Base-by-base conservation (phyloP, 2,113 vertebrate species). In the Sigmodon hispidus region DNA sequence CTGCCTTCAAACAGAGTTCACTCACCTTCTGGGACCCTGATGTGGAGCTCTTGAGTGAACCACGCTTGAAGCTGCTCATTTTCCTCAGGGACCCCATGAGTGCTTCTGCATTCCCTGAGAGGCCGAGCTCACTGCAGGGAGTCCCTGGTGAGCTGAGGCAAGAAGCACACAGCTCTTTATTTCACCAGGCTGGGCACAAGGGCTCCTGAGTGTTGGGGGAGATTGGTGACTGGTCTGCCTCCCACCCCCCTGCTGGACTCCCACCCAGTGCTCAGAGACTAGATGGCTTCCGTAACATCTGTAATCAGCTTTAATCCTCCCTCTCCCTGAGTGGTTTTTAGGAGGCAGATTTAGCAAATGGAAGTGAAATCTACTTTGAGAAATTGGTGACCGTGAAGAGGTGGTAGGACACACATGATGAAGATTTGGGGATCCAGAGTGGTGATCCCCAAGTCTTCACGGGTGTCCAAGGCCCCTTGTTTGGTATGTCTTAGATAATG, bases 341-440 rank as follows among this genome's bases (percentile, higher is more conserved):
- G 99, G 99, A 99, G 99, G 99, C 98, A 98, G 99, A 99, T 99
- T 99, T 99, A 99, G 99, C 99, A 99, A 99, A 99, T 99, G 99
- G 99, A 99, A 98, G 99, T 99, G 99, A 99, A 87, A 99, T 99
- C 99, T 99, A 99, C 99, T 99, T 99, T 99, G 90, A 98, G 98
- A 98, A 98, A 98, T 98, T 98, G 98, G 98, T 98, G 98, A 97
- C 97, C 98, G 81, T 4, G 96, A 98, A 34, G 99, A 97, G 97
- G 96, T 97, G 90, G 95, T 97, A 13, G 22, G 40, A 26, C 97
- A 97, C 93, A 98, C 93, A 97, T 96, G 94, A 97, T 96, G 98
- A 98, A 96, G 93, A 97, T 98, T 98, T 95, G 95, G 83, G 96
- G 86, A 72, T 96, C 98, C 29, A 87, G 95, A 94, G 96, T 89